Evolutionary conservation across 2,113 vertebrate genomes (phyloP).

Genomic region (Ptilonorhynchus violaceus): DNA sequence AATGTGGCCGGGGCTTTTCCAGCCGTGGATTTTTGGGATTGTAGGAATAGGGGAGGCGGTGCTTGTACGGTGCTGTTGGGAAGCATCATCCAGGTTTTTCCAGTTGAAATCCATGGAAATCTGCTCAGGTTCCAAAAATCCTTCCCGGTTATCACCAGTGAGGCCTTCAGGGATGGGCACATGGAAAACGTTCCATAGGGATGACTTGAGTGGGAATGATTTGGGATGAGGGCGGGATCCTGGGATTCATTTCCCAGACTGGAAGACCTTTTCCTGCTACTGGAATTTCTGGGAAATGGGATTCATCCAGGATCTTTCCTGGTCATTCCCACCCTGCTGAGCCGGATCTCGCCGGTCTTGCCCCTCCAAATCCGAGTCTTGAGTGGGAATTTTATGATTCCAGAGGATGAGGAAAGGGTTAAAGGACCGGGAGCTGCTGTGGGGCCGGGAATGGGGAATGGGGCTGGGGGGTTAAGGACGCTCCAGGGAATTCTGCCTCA

Average conservation of each 20-base stretch:
- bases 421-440: neutral
- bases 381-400: neutral
- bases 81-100: neutral
- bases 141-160: rapidly evolving
- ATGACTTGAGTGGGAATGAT: neutral
- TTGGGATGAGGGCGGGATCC: neutral
- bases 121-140: neutral
- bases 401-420: neutral
- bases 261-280: rapidly evolving
- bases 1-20: neutral
- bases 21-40: neutral
- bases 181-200: neutral
- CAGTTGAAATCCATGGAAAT: neutral
- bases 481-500: neutral
- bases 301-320: neutral
- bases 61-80: rapidly evolving
- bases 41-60: rapidly evolving
- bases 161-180: neutral
- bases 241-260: neutral
- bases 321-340: neutral
- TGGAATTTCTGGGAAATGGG: neutral
- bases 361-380: neutral
- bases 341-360: too few species aligned
- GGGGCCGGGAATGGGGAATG: neutral
- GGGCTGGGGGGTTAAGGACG: neutral